Percentiles rank a stretch among this genome's conserved stretches.
Evolutionary conservation across 1,140 invertebrate species (phyloP).

Genomic region (Scaptomyza hsui): DNA sequence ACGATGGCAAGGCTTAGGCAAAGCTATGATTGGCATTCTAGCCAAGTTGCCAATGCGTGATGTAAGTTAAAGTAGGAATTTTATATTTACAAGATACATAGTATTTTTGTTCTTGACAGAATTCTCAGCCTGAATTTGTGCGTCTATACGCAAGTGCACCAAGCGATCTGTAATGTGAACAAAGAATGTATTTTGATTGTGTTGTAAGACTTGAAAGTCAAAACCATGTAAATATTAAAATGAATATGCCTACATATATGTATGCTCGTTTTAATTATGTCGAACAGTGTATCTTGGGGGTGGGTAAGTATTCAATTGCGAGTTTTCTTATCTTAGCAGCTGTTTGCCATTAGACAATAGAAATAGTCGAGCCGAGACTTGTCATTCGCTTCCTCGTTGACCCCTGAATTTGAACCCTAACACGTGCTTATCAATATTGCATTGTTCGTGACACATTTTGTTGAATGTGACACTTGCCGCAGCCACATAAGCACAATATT

Average conservation of each 20-base stretch:
- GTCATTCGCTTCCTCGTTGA: slow-evolving; percentile 64
- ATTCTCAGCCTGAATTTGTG: slow-evolving; percentile 35
- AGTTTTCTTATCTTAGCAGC: slow-evolving; percentile 36
- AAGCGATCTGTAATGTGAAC: slow-evolving; percentile 13
- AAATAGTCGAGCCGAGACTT: slow-evolving; percentile 18
- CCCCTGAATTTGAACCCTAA: slow-evolving; percentile 63
- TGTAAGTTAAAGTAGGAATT: not conserved
- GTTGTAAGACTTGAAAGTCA: no score
- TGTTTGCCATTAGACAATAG: slow-evolving; percentile 61
- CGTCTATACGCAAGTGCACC: slow-evolving; percentile 32
- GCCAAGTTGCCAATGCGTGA: slow-evolving; percentile 37
- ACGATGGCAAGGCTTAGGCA: slow-evolving; percentile 29
- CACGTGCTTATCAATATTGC: slow-evolving; percentile 75
- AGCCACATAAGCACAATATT: slow-evolving; percentile 24
- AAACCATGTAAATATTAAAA: not conserved
- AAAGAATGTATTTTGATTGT: no score
- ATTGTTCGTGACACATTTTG: slow-evolving; percentile 65
- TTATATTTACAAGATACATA: not conserved
- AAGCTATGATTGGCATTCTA: slow-evolving; percentile 20
- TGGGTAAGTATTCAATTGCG: not conserved
- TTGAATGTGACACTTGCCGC: slow-evolving; percentile 24
- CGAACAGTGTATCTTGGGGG: no score
- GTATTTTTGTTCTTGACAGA: not conserved
- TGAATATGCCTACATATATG: not conserved
- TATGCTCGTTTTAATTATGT: not conserved